A percentile compares a stretch with the other conserved stretches of the same genome.
phyloP scores from a whole-genome alignment of 1,140 invertebrate species.

The Drosophila ogumai region DNA sequence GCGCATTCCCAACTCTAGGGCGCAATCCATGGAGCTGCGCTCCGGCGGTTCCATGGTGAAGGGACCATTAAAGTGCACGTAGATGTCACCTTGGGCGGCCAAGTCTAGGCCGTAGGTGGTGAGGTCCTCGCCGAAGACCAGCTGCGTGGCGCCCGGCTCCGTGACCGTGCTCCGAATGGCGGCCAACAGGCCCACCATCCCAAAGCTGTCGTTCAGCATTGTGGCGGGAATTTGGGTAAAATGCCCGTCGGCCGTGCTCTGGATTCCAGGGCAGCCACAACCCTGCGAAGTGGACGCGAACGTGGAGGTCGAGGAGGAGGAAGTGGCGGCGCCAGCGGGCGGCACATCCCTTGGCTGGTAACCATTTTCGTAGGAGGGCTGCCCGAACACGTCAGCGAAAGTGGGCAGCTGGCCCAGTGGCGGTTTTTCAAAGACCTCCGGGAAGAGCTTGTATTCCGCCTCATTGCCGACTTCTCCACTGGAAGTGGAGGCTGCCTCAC shows the following conservation, averaged over 20 bases:
- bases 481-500: conserved; percentile 1
- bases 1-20: conserved; percentile 66
- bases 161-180: conserved; percentile 30
- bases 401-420: conserved; percentile 47
- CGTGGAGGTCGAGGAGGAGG: not conserved
- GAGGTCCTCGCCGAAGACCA: conserved; percentile 64
- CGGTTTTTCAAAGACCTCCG: conserved; percentile 52
- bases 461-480: conserved; percentile 10
- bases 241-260: conserved; percentile 2
- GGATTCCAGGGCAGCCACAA: not conserved
- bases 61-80: conserved; percentile 71
- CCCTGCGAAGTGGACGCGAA: not conserved
- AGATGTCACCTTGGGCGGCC: conserved; percentile 63
- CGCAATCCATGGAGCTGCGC: conserved; percentile 49
- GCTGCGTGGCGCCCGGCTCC: conserved; percentile 18
- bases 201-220: conserved; percentile 43
- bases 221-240: conserved; percentile 24
- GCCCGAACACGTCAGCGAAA: conserved; percentile 61
- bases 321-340: not conserved
- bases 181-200: conserved; percentile 33
- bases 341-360: not conserved
- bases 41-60: conserved; percentile 54
- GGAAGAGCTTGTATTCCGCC: conserved; percentile 61
- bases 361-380: conserved; percentile 31
- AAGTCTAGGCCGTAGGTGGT: conserved; percentile 63